Base-by-base conservation (phyloP, 2,113 vertebrate genomes). In the Mirounga angustirostris region DNA sequence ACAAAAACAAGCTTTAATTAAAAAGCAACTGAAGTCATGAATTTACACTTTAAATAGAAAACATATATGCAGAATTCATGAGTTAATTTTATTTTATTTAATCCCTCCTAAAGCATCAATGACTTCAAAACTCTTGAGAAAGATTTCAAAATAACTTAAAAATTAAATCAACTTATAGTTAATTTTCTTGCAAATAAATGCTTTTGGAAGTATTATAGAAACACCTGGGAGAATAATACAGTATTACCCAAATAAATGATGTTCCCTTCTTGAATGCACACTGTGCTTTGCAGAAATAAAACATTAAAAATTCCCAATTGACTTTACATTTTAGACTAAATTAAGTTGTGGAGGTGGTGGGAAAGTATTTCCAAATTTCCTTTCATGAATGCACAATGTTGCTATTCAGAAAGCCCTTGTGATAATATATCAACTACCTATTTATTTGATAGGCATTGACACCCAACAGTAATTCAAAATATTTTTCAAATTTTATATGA, bases 1-100 rank as follows among this genome's bases (percentile, higher is more conserved):
- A 40, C 36, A 93, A 94, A 95, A 89, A 12, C 54, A 92, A 87
- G 9, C 3, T 96, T 96, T 94, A 96, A 95, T 84, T 58, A 93
- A 89, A 96, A 93, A 78, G 3, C 14, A 46, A 14, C 24, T 91
- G 12, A 91, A 94, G 76, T 16, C 59, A 58, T 12, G 46, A 86
- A n/a, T 88, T 24, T 67, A 89, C 87, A 30, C 58, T 76, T 26
- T 30, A 76, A 36, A 40, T 82, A 59, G 28, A 69, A 90, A 96
- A 92, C 33, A 85, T 82, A 94, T 86, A 71, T 16, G 2, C 93
- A 95, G 4, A 91, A 16, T 2, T 36, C 1, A 0, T 19, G 30
- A 80, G 56, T 43, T 91, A 19, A 16, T 71, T 95, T 89, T n/a
- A 89, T 97, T 97, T 85, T 71, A 81, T 36, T 74, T 88, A 82